Evolutionary conservation across 30 jellyfish, hydroid and myxozoan species (phyloP).

Genomic region (Cassiopea andromeda): DNA sequence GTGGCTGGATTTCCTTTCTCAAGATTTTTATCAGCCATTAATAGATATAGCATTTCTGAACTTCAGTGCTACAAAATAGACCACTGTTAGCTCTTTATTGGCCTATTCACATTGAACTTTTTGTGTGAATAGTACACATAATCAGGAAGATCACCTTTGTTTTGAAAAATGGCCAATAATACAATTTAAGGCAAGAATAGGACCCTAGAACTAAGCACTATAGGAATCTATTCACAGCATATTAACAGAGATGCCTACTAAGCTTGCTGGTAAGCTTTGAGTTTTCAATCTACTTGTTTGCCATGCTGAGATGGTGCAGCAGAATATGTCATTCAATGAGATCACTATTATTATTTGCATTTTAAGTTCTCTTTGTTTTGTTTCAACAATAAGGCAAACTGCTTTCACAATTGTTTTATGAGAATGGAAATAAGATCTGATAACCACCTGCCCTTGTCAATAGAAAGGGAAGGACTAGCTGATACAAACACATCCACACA

Average conservation of each 20-base stretch:
- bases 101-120: too few species aligned
- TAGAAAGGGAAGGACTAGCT: slow-evolving; percentile 10
- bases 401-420: slow-evolving; percentile 8
- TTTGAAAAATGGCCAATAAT: too few species aligned
- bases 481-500: slow-evolving; percentile 23
- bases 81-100: too few species aligned
- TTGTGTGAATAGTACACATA: too few species aligned
- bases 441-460: slow-evolving; percentile 21
- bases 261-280: not conserved
- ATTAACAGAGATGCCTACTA: not conserved
- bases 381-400: slow-evolving; percentile 8
- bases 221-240: not conserved
- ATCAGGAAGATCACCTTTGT: too few species aligned
- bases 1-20: too few species aligned
- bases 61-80: too few species aligned
- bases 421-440: not conserved
- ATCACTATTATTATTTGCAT: not conserved
- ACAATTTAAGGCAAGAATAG: too few species aligned
- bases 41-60: too few species aligned
- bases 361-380: not conserved
- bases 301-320: not conserved
- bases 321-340: not conserved
- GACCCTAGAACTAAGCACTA: too few species aligned
- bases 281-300: not conserved
- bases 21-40: too few species aligned